phyloP scores from a whole-genome alignment of 2,888 invertebrate genomes.

The Ophioninae sp. region DNA sequence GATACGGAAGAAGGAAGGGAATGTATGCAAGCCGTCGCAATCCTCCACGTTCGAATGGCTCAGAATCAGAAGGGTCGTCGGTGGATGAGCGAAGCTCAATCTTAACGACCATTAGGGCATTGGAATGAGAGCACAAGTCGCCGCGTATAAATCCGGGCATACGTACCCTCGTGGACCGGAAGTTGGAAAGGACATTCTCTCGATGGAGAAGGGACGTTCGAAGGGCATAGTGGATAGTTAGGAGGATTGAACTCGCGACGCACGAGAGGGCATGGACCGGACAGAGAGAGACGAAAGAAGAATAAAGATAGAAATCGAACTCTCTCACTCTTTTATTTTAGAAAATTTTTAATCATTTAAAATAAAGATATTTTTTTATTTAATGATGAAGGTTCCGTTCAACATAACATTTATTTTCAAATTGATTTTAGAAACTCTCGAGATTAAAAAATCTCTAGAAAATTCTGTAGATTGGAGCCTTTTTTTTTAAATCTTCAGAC shows the following conservation, averaged over 20 bases:
- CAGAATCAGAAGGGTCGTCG: neutral
- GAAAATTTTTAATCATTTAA: too few relatives aligned
- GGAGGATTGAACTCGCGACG: conserved; percentile 2
- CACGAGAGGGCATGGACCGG: neutral
- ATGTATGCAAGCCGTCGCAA: neutral
- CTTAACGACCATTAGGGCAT: conserved; percentile 1
- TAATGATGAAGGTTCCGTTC: too few relatives aligned
- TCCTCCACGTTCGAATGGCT: conserved; percentile 4
- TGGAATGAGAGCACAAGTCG: neutral
- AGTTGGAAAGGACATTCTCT: conserved; percentile 35
- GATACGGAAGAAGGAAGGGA: neutral
- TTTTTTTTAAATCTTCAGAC: too few relatives aligned
- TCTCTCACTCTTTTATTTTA: too few relatives aligned
- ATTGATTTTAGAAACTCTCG: too few relatives aligned
- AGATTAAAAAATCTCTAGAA: too few relatives aligned
- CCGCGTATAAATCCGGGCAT: neutral
- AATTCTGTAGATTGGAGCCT: too few relatives aligned
- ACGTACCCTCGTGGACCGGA: conserved; percentile 27
- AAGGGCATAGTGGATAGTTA: conserved; percentile 18
- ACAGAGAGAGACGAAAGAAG: conserved; percentile 16
- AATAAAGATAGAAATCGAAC: too few relatives aligned
- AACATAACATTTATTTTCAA: too few relatives aligned
- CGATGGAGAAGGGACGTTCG: neutral
- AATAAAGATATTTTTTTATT: too few relatives aligned
- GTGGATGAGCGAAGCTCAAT: neutral